Evolutionary conservation across 1,140 invertebrate species (phyloP).

Genomic region (Drosophila burlai): DNA sequence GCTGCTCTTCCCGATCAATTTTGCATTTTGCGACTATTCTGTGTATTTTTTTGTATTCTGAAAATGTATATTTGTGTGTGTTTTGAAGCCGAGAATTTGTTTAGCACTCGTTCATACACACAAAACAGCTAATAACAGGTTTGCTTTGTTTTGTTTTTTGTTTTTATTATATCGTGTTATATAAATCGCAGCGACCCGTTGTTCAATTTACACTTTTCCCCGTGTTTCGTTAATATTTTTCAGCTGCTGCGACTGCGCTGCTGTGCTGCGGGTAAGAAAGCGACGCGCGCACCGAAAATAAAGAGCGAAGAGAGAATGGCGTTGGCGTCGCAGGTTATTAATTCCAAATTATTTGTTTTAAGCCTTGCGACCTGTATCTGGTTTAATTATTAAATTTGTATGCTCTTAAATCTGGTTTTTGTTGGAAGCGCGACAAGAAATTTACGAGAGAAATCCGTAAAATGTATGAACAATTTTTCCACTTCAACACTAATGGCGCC

Average conservation of each 20-base stretch:
- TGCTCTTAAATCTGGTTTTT: slow-evolving; percentile 7
- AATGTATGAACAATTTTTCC: background rate
- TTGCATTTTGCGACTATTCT: slow-evolving; percentile 29
- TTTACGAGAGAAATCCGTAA: slow-evolving; percentile 1
- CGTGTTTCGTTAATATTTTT: slow-evolving; percentile 29
- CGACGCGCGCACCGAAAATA: slow-evolving; percentile 33
- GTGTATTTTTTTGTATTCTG: slow-evolving; percentile 10
- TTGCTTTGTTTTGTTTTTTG: slow-evolving; percentile 50
- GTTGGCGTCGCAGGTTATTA: slow-evolving; percentile 20
- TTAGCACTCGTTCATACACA: slow-evolving; percentile 21
- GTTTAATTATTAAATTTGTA: background rate
- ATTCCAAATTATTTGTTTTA: slow-evolving; percentile 6
- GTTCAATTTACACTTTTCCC: slow-evolving; percentile 52
- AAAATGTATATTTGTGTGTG: slow-evolving; percentile 36
- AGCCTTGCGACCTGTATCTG: slow-evolving; percentile 1
- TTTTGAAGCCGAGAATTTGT: slow-evolving; percentile 43
- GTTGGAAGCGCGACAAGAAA: slow-evolving; percentile 4
- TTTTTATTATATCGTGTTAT: slow-evolving; percentile 17
- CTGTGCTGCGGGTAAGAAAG: slow-evolving; percentile 44
- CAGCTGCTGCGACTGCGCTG: slow-evolving; percentile 47
- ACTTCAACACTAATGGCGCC: background rate
- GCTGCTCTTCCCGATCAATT: slow-evolving; percentile 9
- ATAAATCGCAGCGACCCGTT: slow-evolving; percentile 28
- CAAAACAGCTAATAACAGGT: slow-evolving; percentile 63
- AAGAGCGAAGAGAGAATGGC: slow-evolving; percentile 7